Percentiles rank a stretch among this genome's conserved stretches.
Evolutionary conservation across 1,140 invertebrate genomes (phyloP).

Genomic region (Drosophila bocki): DNA sequence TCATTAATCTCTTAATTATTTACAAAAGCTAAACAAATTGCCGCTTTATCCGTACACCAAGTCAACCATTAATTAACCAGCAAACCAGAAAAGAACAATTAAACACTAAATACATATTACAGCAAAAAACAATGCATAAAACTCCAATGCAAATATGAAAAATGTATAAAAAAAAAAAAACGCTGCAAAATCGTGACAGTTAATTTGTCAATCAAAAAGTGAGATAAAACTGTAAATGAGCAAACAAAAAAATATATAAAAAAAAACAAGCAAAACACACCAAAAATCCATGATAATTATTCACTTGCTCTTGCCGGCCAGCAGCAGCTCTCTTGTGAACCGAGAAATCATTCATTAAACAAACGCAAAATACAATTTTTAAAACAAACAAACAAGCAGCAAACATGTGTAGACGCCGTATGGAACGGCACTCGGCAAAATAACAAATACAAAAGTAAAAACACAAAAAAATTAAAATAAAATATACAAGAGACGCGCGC

Average conservation of each 20-base stretch:
- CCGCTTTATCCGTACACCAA: conserved; percentile 17
- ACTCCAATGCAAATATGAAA: conserved; percentile 41
- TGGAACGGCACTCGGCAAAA: conserved; percentile 51
- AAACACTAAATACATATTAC: conserved; percentile 50
- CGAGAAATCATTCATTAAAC: conserved; percentile 76
- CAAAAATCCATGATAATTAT: conserved; percentile 72
- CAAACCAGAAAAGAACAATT: conserved; percentile 59
- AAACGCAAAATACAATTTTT: conserved; percentile 60
- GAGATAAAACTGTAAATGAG: conserved; percentile 20
- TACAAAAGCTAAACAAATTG: conserved; percentile 42
- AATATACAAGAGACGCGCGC: conserved; percentile 81
- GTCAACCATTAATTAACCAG: conserved; percentile 50
- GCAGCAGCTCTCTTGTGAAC: conserved; percentile 33
- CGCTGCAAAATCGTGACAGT: conserved; percentile 62
- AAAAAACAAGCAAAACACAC: conserved; percentile 31
- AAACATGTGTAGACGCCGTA: conserved; percentile 68
- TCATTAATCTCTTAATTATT: conserved; percentile 33
- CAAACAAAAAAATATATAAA: not conserved
- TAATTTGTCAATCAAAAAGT: conserved; percentile 71
- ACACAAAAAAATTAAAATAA: conserved; percentile 68
- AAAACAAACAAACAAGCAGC: conserved; percentile 78
- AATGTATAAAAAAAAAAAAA: conserved; percentile 8
- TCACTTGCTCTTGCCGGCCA: conserved; percentile 60
- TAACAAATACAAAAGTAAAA: conserved; percentile 58
- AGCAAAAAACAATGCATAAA: conserved; percentile 36